These are phyloP conservation scores for Cassiopea andromeda DNA, from an alignment of 30 jellyfish, hydroid and myxozoan genomes.

Conservation along the genomic window DNA sequence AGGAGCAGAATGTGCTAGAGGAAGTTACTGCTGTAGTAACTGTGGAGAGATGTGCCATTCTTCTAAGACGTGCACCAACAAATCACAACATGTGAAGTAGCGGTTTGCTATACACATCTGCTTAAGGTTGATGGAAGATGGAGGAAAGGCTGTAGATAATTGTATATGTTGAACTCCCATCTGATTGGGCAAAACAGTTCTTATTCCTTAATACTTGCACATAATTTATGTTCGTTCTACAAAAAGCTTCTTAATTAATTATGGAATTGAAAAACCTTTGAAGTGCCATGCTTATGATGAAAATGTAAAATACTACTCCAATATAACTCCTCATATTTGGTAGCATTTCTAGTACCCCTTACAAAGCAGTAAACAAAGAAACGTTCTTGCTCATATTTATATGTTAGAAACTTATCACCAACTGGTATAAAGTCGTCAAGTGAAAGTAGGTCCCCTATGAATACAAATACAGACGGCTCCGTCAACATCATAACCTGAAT, in stretches of 20 bases:
- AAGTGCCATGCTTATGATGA: not conserved
- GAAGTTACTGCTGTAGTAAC: constrained; percentile 44
- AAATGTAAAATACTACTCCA: not conserved
- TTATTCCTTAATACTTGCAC: not conserved
- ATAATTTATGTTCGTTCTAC: not conserved
- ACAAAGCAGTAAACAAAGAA: not conserved
- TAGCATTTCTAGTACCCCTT: not conserved
- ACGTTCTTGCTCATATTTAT: constrained; percentile 1
- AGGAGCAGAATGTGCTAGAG: constrained; percentile 39
- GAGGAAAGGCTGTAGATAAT: constrained; percentile 10
- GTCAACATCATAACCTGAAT: not conserved
- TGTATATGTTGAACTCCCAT: not conserved
- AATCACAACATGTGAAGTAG: constrained; percentile 30
- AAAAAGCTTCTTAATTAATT: not conserved
- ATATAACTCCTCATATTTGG: not conserved
- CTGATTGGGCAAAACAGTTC: not conserved
- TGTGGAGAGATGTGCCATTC: constrained; percentile 43
- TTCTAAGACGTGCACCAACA: constrained; percentile 35
- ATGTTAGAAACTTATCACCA: not conserved
- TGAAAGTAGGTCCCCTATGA: not conserved
- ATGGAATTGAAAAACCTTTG: not conserved
- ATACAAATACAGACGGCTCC: not conserved
- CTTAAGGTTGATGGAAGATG: constrained; percentile 18
- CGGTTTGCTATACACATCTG: constrained; percentile 33
- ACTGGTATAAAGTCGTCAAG: not conserved